Percentiles rank a stretch among this genome's conserved stretches.
These are phyloP conservation scores for Leucophenga varia DNA, from an alignment of 1,140 invertebrate genomes.

Conservation along the genomic window DNA sequence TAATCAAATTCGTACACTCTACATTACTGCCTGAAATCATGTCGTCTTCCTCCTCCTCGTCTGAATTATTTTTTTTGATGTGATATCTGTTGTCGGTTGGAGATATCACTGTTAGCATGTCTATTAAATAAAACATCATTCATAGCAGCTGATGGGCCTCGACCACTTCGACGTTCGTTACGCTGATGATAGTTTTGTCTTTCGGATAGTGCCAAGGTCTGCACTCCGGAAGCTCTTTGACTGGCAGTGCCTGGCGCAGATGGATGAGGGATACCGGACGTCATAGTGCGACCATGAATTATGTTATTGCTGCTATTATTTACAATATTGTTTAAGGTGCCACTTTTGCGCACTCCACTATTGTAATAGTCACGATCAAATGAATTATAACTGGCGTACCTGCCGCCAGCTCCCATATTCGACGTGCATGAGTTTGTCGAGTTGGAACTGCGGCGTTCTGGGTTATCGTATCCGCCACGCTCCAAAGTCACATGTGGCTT, in stretches of 20 bases:
- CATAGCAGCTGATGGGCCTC: background rate
- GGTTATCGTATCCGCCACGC: slow-evolving; percentile 30
- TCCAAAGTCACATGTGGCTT: slow-evolving; percentile 28
- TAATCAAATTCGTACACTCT: slow-evolving; percentile 44
- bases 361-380: slow-evolving; percentile 39
- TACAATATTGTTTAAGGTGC: slow-evolving; percentile 42
- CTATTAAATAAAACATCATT: slow-evolving; percentile 11
- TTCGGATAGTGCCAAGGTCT: slow-evolving; percentile 14
- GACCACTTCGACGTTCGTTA: slow-evolving; percentile 5
- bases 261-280: slow-evolving; percentile 14
- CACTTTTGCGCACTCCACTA: slow-evolving; percentile 44
- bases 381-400: slow-evolving; percentile 43
- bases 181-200: slow-evolving; percentile 14
- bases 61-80: slow-evolving; percentile 26
- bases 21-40: slow-evolving; percentile 38
- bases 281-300: slow-evolving; percentile 13
- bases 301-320: slow-evolving; percentile 11
- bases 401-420: slow-evolving; percentile 14
- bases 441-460: slow-evolving; percentile 44
- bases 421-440: slow-evolving; percentile 45
- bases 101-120: slow-evolving; percentile 8
- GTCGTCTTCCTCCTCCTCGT: slow-evolving; percentile 39
- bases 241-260: background rate
- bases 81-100: slow-evolving; percentile 4
- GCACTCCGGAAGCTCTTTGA: slow-evolving; percentile 10